Evolutionary conservation across 2,888 invertebrate species (phyloP).

Genomic region (Idaea straminata): DNA sequence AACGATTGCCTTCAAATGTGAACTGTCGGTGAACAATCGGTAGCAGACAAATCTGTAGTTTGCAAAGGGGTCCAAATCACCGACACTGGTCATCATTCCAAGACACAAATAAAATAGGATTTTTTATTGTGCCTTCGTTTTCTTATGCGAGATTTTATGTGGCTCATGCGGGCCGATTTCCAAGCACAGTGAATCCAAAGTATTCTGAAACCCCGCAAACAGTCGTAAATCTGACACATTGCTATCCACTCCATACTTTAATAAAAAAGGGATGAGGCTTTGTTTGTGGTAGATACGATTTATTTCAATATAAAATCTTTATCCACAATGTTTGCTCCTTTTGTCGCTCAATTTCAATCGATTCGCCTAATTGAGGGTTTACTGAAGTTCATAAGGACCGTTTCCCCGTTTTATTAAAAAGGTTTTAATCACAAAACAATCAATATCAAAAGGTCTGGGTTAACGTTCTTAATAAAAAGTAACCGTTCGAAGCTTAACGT

Average conservation of each 20-base stretch:
- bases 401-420: constrained; percentile 2
- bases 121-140: constrained; percentile 49
- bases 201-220: constrained; percentile 54
- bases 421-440: neutral
- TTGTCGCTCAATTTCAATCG: constrained; percentile 17
- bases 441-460: neutral
- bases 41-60: neutral
- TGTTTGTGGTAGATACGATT: constrained; percentile 53
- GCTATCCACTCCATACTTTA: constrained; percentile 54
- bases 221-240: constrained; percentile 64
- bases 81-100: constrained; percentile 37
- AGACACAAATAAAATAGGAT: constrained; percentile 50
- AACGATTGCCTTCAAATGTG: too few relatives aligned
- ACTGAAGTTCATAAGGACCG: constrained; percentile 10
- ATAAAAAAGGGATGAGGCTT: constrained; percentile 43
- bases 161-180: constrained; percentile 41
- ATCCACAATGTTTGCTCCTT: constrained; percentile 33
- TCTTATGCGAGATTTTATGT: constrained; percentile 55
- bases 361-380: constrained; percentile 4
- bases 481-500: constrained; percentile 25
- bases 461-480: neutral
- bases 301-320: constrained; percentile 59
- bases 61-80: constrained; percentile 28
- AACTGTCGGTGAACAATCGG: neutral
- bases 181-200: constrained; percentile 47